These are phyloP conservation scores for Knipowitschia caucasica DNA, from an alignment of 2,797 vertebrate genomes.

Conservation along the genomic window DNA sequence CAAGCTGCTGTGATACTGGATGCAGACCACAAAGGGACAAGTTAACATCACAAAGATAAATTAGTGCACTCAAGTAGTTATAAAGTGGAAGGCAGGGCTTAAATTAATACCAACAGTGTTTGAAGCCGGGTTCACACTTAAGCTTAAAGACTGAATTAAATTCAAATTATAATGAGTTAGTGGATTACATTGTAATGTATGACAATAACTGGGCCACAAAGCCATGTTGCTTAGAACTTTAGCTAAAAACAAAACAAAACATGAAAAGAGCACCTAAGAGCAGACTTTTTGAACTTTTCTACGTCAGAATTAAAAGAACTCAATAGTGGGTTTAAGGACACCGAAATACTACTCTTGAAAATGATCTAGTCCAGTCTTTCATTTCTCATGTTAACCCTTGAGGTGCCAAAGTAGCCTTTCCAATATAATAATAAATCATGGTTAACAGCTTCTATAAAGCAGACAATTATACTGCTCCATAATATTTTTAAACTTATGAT, in stretches of 20 bases:
- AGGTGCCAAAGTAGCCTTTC: too few species aligned
- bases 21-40: conserved; percentile 15
- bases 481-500: too few species aligned
- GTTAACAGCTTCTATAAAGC: too few species aligned
- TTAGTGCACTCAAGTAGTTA: conserved; percentile 12
- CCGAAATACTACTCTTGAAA: too few species aligned
- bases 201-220: conserved; percentile 5
- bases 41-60: conserved; percentile 28
- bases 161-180: conserved; percentile 16
- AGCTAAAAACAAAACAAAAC: background rate
- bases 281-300: too few species aligned
- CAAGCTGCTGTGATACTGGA: conserved; percentile 91
- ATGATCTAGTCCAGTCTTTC: too few species aligned
- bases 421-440: too few species aligned
- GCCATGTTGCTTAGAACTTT: conserved; percentile 11
- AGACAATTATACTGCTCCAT: too few species aligned
- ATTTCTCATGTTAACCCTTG: too few species aligned
- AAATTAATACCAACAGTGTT: conserved; percentile 10
- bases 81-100: conserved; percentile 5
- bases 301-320: too few species aligned
- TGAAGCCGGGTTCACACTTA: conserved; percentile 5
- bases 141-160: conserved; percentile 3
- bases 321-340: too few species aligned
- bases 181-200: conserved; percentile 16
- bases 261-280: background rate